Base-by-base conservation (phyloP, 1,140 invertebrate species). In the Trichomalopsis sarcophagae region DNA sequence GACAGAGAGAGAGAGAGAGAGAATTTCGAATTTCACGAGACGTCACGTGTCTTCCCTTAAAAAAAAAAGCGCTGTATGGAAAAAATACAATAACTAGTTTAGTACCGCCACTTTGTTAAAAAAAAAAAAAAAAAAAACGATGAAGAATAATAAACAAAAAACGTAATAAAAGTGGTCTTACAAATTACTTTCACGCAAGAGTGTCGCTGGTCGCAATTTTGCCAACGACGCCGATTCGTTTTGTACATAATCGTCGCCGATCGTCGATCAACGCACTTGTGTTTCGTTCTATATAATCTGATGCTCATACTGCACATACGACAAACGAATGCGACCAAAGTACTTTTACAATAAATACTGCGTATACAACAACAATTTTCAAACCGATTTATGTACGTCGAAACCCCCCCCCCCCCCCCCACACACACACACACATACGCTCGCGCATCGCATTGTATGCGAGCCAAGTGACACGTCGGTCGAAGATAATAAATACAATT, bases 1-100 rank as follows among this genome's bases (percentile, higher is more conserved):
- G 66, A 69, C 47, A 77, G 27, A 27, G 27, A 27, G 27, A 27
- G 27, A 27, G 27, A 27, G 27, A 27, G 66, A 81, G 47, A 85
- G 33, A 81, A 82, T 82, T 81, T 85, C 85, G 75, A 86, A 83
- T 86, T 86, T 86, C 74, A 86, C 74, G 69, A 82, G 75, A 86
- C 80, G 80, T 86, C 85, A 80, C 62, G 68, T 86, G 85, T 86
- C 85, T 86, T 86, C 85, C 85, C 81, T 86, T 82, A 30, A 86
- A 82, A 68, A 86, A 82, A 66, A 86, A 82, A 66, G 68, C 80
- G 81, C 81, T 82, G 27, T 82, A 83, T 79, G 76, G 75, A 86
- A 82, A 85, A 82, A 82, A 86, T 86, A 86, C 85, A 86, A 86
- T 86, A 86, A 86, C 81, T 86, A 86, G 81, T 82, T 86, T 83